These are phyloP conservation scores for Syngnathus typhle DNA, from an alignment of 2,113 vertebrate genomes.

Conservation along the genomic window DNA sequence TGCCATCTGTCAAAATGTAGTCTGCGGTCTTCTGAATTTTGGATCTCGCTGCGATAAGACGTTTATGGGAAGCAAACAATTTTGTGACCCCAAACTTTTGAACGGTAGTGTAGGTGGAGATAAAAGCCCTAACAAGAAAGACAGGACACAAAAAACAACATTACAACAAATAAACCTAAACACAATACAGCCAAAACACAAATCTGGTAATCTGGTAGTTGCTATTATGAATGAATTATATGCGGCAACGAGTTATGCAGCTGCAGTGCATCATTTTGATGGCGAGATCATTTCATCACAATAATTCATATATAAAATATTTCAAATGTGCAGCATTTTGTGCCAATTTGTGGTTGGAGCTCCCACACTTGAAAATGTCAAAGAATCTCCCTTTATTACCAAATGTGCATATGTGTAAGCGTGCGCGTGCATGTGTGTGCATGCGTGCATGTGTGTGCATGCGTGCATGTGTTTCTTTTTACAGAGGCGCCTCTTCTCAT, in stretches of 20 bases:
- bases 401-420: background rate
- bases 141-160: too few species aligned
- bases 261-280: background rate
- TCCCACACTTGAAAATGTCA: too few species aligned
- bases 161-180: conserved; percentile 7
- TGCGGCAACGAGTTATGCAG: conserved; percentile 4
- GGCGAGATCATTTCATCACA: background rate
- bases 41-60: too few species aligned
- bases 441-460: background rate
- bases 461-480: background rate
- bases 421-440: background rate
- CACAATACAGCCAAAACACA: background rate
- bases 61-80: too few species aligned
- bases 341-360: background rate
- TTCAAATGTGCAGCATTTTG: background rate
- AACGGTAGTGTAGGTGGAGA: too few species aligned
- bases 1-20: too few species aligned
- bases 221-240: conserved; percentile 3
- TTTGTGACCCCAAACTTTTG: too few species aligned
- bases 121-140: too few species aligned
- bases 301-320: background rate
- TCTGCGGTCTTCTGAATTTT: too few species aligned
- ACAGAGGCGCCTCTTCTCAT: background rate
- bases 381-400: background rate
- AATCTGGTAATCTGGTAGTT: conserved; percentile 1